Evolutionary conservation across 2,888 invertebrate genomes (phyloP), one percentile per base, ranked within the genome.

Genomic region (Rhorus exstirpatorius): DNA sequence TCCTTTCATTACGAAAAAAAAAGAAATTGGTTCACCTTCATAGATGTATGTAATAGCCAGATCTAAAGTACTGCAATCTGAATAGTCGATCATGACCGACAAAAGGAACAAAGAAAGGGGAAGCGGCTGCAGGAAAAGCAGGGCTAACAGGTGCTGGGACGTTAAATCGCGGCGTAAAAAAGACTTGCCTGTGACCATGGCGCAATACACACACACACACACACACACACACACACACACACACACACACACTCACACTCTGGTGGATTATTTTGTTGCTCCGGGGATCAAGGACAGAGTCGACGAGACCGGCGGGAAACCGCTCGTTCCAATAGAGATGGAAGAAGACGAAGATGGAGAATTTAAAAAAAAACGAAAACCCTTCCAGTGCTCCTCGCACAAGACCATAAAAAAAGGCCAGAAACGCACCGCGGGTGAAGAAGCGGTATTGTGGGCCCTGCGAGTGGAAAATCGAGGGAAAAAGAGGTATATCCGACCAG

Each of bases 101-200:
- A 26, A 46, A 55, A 71, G 24, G 61, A 41, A 63, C 41, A 82
- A 68, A 44, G 46, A 51, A 71, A n/a, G 68, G 79, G 46, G 10
- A 55, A 38, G 31, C 51, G 17, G 58, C 51, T 21, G 38, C 17
- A 24, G 44, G 21, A 55, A 68, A 55, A 70, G 74, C 58, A 65
- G 63, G 58, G 68, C 58, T 75, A 82, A 82, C 82, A 82, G 82
- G 82, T 82, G 82, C 74, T 68, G 74, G 68, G 58, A 63, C 70
- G 78, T 65, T 63, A 58, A 26, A 65, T 68, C 61, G 74, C 58
- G 38, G 74, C 78, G 31, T 65, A 55, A 41, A 44, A 58, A 55
- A 51, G 58, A 10, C 58, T 53, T 6, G 55, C 49, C 61, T 46
- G 71, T 51, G 76, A 61, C 81, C 17, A 55, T 44, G 74, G 65